Conservation (phyloP, 2,113 vertebrate genomes). For the Thunnus thynnus region DNA sequence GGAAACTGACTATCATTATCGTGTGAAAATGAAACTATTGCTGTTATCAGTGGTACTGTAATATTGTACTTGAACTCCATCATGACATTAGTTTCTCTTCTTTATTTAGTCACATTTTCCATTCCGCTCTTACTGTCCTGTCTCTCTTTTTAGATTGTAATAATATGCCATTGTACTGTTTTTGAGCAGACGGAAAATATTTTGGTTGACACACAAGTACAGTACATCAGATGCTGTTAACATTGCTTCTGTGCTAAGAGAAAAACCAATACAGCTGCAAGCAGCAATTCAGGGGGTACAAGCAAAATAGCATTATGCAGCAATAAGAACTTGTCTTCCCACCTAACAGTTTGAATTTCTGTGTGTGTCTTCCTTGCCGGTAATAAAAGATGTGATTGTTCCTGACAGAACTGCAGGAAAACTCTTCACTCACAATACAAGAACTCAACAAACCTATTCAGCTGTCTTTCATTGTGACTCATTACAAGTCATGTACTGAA, state of each 20-base stretch:
- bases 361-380: neutral
- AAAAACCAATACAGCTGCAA: constrained; percentile 3
- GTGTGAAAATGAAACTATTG: constrained; percentile 7
- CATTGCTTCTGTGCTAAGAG: constrained; percentile 7
- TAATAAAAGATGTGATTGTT: neutral
- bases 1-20: neutral
- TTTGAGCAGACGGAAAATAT: constrained; percentile 14
- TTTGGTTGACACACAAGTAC: neutral
- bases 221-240: neutral
- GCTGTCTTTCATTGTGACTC: constrained; percentile 1
- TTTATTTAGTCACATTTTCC: neutral
- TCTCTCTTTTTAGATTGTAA: neutral
- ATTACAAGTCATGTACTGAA: constrained; percentile 18
- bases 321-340: neutral
- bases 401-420: neutral
- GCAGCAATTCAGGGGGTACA: too few relatives aligned
- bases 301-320: neutral
- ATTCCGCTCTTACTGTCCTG: neutral
- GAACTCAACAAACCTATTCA: neutral
- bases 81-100: neutral
- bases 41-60: neutral
- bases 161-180: neutral
- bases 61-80: neutral
- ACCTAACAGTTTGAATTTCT: constrained; percentile 16
- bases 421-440: constrained; percentile 9